Conservation (phyloP, 2,113 vertebrate species). For the Macaca nemestrina region DNA sequence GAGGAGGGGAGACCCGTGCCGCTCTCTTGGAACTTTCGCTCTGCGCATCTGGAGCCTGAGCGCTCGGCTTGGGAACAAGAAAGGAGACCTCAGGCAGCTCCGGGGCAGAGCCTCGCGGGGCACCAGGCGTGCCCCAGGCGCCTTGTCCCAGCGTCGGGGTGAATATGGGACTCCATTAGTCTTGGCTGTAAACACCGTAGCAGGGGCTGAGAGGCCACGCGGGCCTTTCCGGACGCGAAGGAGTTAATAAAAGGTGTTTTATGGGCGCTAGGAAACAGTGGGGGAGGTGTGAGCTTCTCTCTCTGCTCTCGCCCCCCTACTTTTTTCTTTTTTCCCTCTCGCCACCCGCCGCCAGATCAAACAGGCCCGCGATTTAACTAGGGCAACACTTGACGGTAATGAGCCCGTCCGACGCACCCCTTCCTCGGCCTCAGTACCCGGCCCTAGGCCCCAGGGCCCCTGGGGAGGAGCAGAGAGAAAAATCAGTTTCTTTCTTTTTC, state of each 20-base stretch:
- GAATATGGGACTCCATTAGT: constrained; percentile 59
- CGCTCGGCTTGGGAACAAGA: neutral
- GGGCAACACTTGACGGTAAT: constrained; percentile 75
- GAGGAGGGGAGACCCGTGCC: neutral
- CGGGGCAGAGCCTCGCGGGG: neutral
- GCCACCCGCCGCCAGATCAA: constrained; percentile 74
- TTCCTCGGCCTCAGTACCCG: neutral
- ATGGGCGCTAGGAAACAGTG: constrained; percentile 56
- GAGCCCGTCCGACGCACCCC: constrained; percentile 35
- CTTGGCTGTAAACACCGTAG: constrained; percentile 69
- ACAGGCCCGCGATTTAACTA: constrained; percentile 70
- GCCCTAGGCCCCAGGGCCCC: neutral
- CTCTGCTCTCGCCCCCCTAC: neutral
- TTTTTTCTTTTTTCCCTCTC: constrained; percentile 56
- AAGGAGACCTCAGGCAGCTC: neutral
- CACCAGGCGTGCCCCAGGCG: neutral
- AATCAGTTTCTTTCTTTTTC: neutral
- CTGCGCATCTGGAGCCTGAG: neutral
- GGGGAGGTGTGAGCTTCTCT: constrained; percentile 63
- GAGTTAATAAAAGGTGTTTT: constrained; percentile 77
- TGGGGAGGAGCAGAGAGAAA: neutral
- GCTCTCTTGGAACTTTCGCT: too few relatives aligned
- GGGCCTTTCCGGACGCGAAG: constrained; percentile 65
- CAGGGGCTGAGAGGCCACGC: constrained; percentile 3
- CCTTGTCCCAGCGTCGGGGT: neutral